Conservation (phyloP, 2,888 invertebrate genomes). For the Dioctria linearis region DNA sequence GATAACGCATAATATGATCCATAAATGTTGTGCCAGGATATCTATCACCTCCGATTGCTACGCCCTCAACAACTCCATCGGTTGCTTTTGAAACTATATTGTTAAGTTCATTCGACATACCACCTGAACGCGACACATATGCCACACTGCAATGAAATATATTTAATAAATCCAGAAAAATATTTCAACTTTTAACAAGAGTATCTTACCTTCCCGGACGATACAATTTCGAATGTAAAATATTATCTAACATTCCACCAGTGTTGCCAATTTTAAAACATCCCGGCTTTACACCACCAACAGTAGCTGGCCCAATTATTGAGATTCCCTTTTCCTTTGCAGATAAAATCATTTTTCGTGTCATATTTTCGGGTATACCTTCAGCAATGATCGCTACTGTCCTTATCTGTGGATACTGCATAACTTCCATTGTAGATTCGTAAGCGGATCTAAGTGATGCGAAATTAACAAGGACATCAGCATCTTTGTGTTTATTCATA, state of each 20-base stretch:
- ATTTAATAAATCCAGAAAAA: conserved; percentile 18
- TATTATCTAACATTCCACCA: conserved; percentile 99
- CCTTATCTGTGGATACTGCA: conserved; percentile 94
- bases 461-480: conserved; percentile 96
- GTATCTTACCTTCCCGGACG: conserved; percentile 83
- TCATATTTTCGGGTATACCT: conserved; percentile 99
- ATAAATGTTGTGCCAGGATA: conserved; percentile 99
- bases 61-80: conserved; percentile 97
- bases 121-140: conserved; percentile 98
- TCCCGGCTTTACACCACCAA: conserved; percentile 98
- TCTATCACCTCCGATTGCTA: conserved; percentile 97
- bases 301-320: conserved; percentile 94
- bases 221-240: conserved; percentile 96
- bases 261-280: conserved; percentile 99
- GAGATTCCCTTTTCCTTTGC: conserved; percentile 88
- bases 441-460: conserved; percentile 98
- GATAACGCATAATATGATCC: conserved; percentile 93
- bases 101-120: conserved; percentile 99
- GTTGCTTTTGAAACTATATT: conserved; percentile 97
- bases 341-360: conserved; percentile 89
- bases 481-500: conserved; percentile 94
- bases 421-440: conserved; percentile 95
- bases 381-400: conserved; percentile 99
- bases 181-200: neutral
- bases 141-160: conserved; percentile 81